Evolutionary conservation across 1,140 invertebrate genomes (phyloP), one percentile per base, ranked within the genome.

Genomic region (Trichoplusia ni): DNA sequence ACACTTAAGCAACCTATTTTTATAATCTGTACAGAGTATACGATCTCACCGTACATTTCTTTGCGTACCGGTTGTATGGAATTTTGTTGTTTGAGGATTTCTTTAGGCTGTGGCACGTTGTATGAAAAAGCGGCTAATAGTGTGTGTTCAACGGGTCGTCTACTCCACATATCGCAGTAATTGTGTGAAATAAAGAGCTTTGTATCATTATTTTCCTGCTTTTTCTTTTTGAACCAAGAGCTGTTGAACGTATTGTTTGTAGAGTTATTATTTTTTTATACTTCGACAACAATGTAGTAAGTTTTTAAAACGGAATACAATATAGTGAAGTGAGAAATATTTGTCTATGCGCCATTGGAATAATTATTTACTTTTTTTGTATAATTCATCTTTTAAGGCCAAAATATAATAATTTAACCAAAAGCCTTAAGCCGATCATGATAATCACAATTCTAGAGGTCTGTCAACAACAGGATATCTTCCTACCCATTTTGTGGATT

Each of bases 121-220:
- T 49, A 33, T 47, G 65, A 64, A 71, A 56, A 59, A 58, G 65
- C 56, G 37, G 44, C 62, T 60, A 64, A 64, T 47, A 53, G 56
- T 66, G 67, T 29, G 67, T 69, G 58, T 47, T 60, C 56, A 58
- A 56, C 70, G 70, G 62, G 42, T 49, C 61, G 66, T 71, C 67
- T 72, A 63, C 68, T 73, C 64, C 71, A 76, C 75, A 79, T 75
- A 81, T 77, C 68, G 81, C 69, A 71, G 82, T 86, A 88, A 86
- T 88, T 86, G 85, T 88, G 79, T 79, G 82, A 88, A 87, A 88
- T 86, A 84, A 88, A 88, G 82, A 81, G 83, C 78, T 83, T 82
- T 84, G 78, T 84, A 75, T 86, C 76, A 84, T 88, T 84, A 84
- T 86, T 88, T 84, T 84, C 67, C 54, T 35, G 21, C 40, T 44